A percentile compares a stretch with the other conserved stretches of the same genome.
phyloP scores from a whole-genome alignment of 1,140 invertebrate species.

The Rhagoletis zephyria region DNA sequence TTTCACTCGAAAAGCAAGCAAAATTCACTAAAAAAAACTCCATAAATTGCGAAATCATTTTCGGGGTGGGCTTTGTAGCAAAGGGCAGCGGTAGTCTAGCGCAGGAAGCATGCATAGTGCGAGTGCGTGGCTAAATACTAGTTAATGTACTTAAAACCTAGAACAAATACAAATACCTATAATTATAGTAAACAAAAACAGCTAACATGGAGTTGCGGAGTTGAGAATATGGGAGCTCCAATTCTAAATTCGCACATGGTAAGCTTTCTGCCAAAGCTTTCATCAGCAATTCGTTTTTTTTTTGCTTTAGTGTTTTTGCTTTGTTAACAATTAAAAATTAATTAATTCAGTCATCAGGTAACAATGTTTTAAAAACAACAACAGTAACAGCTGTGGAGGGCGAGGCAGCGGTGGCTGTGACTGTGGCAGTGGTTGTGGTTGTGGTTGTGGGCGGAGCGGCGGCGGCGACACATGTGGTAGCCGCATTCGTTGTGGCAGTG shows the following conservation, averaged over 20 bases:
- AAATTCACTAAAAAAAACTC: neutral
- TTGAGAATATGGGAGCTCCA: neutral
- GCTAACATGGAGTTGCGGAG: neutral
- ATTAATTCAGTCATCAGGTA: constrained; percentile 74
- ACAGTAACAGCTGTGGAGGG: constrained; percentile 73
- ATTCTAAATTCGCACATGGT: neutral
- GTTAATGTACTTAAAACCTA: neutral
- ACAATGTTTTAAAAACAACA: constrained; percentile 74
- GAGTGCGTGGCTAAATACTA: neutral
- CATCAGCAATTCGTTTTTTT: neutral
- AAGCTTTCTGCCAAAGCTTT: constrained; percentile 19
- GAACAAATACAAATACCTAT: constrained; percentile 4
- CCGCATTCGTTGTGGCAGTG: constrained; percentile 28
- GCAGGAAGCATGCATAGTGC: neutral
- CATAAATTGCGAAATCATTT: neutral
- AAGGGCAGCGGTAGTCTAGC: neutral
- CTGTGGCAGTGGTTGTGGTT: neutral
- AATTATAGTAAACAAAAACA: neutral
- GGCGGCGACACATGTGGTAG: neutral
- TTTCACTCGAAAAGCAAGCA: neutral
- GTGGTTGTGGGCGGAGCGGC: constrained; percentile 13
- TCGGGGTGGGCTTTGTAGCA: no score
- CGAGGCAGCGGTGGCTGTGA: constrained; percentile 58
- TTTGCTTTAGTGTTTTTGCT: neutral
- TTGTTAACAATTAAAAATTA: constrained; percentile 57